Evolutionary conservation across 2,888 invertebrate species (phyloP), one percentile per base, ranked within the genome.

Genomic region (Lottia scabra): DNA sequence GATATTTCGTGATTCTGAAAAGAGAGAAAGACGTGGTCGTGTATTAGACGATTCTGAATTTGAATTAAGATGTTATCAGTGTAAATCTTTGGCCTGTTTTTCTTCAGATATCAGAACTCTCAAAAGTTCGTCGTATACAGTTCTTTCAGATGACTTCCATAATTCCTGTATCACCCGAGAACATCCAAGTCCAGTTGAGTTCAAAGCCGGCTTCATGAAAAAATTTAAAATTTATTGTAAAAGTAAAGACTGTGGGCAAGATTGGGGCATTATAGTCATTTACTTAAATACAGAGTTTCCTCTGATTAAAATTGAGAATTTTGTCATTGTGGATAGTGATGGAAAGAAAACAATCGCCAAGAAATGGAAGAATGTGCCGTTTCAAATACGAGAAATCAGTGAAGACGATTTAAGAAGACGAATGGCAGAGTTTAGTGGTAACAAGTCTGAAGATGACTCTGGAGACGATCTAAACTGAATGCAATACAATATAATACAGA

Each of bases 51-150:
- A 74, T 13, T 83, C 80, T 12, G 80, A 83, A 43, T 87, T 80
- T 74, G 79, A 78, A 23, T 72, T 87, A 27, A 77, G 81, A 16
- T 87, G 87, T 71, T 65, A 75, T 23, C 84, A 83, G 48, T 87
- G 87, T 68, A 79, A 81, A 62, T 65, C 72, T 3, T 83, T 82
- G 48, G 81, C 83, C 10, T 84, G 85, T 65, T 78, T 81, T 72
- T 84, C 86, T 0, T 69, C 70, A 8, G 84, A 86, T 66, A 74
- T 87, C 23, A 80, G 83, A 30, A 82, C 77, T 46, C 75, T 87
- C 8, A 74, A 83, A 69, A 69, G 78, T 19, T 77, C 82, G 6
- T 85, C 87, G 67, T 86, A 84, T 75, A 83, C 84, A 12, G 77
- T 84, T 13, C 72, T 83, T 10, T 80, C 80, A 62, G 74, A 77